Evolutionary conservation across 92 coral and sea anemone species (phyloP), one percentile per base, ranked within the genome.

Genomic region (Porites divaricata): DNA sequence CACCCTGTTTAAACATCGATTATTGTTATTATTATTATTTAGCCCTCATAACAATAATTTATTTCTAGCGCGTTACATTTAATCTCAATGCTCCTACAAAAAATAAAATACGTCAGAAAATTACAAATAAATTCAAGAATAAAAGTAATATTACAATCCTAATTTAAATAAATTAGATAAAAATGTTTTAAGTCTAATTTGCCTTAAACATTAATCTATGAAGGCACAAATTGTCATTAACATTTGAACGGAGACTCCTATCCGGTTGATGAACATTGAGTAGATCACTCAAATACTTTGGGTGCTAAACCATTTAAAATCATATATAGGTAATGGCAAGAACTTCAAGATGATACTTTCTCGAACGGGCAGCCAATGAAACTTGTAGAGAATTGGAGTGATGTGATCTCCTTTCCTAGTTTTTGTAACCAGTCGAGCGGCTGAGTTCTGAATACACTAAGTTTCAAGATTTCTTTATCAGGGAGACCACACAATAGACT

Each of bases 401-500:
- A 77, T 85, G 68, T 85, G 89, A 2, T 85, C 89, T 15, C 52
- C 58, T 63, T 14, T 87, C 53, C 69, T 72, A 7, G 76, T 73
- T 72, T 52, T 79, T 62, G 86, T 78, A 3, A 78, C 65, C 45
- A 79, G 64, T 1, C 79, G 45, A 10, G 81, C 67, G 64, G 82
- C 69, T 13, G 83, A 75, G 66, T 84, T 76, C 63, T 75, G 83
- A 53, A 84, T 22, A 26, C 63, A 65, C 63, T 71, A 15, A 86
- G 25, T 79, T 70, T 79, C 13, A 54, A 35, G 28, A 79, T 28
- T 1, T 86, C 85, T 28, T 77, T 67, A 7, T 59, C 72, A 9
- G 75, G 80, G 1, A 79, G 77, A 8, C 85, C 89, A 45, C 58
- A 72, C 74, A 84, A 58, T 22, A 84, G 75, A 69, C 88, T 84